These are phyloP conservation scores for Porites australiensis DNA, from an alignment of 64 coral and sea anemone species.

Conservation along the genomic window DNA sequence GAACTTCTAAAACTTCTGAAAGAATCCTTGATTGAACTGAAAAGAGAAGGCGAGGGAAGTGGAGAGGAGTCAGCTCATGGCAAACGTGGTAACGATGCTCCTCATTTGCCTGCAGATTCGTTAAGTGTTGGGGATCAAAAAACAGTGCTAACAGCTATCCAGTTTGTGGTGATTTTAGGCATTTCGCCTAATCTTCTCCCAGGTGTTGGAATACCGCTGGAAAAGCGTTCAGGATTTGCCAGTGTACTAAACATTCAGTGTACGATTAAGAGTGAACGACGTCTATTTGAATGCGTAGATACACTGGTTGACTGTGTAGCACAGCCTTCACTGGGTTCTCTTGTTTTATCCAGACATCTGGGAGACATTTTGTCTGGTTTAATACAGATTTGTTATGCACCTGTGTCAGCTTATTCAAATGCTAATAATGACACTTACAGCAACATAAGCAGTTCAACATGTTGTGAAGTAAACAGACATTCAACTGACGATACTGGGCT, in stretches of 20 bases:
- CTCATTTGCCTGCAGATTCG: conserved; percentile 33
- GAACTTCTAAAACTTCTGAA: conserved; percentile 58
- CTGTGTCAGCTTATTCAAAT: conserved; percentile 26
- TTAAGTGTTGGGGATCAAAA: conserved; percentile 88
- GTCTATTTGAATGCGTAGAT: conserved; percentile 69
- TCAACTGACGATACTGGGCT: background rate
- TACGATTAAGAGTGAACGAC: conserved; percentile 53
- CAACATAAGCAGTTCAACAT: background rate
- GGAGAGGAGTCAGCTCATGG: background rate
- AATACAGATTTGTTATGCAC: conserved; percentile 86
- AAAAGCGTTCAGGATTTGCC: conserved; percentile 81
- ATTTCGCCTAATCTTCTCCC: conserved; percentile 87
- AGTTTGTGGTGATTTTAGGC: conserved; percentile 81
- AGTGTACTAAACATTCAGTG: conserved; percentile 26
- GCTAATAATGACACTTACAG: background rate
- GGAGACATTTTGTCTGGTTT: conserved; percentile 79
- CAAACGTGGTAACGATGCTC: background rate
- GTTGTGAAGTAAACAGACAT: background rate
- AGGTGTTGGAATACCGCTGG: conserved; percentile 79
- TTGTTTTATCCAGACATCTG: conserved; percentile 87
- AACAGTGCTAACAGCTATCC: conserved; percentile 61
- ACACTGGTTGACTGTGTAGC: conserved; percentile 62
- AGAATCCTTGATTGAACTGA: background rate
- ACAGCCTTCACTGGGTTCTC: conserved; percentile 58
- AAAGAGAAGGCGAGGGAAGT: background rate